Evolutionary conservation across 2,888 invertebrate genomes (phyloP).

Genomic region (Gandaritis pyraliata): DNA sequence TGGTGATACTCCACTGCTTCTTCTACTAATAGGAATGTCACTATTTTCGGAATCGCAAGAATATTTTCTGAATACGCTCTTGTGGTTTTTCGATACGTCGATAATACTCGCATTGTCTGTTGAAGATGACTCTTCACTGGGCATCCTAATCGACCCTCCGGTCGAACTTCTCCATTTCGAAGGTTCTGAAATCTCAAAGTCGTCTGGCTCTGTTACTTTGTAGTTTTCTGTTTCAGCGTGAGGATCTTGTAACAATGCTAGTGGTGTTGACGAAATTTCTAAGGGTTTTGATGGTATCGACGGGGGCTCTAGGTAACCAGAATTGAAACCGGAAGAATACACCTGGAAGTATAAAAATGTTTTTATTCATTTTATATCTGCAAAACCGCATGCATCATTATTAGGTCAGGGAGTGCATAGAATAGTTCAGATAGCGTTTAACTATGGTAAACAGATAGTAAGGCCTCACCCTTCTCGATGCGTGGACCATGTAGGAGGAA

Average conservation of each 20-base stretch:
- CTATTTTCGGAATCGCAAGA: conserved; percentile 71
- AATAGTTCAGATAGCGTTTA: not conserved
- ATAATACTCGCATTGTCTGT: conserved; percentile 77
- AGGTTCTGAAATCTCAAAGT: conserved; percentile 81
- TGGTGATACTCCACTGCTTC: conserved; percentile 62
- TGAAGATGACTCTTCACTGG: conserved; percentile 83
- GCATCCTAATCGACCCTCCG: conserved; percentile 87
- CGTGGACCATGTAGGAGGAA: conserved; percentile 75
- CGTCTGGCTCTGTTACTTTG: conserved; percentile 83
- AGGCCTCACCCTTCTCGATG: conserved; percentile 69
- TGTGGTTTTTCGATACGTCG: conserved; percentile 65
- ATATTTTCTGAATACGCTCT: conserved; percentile 63
- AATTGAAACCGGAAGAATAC: conserved; percentile 70
- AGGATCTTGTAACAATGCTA: conserved; percentile 64
- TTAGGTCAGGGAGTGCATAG: too few species aligned
- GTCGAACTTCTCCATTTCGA: conserved; percentile 88
- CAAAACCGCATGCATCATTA: too few species aligned
- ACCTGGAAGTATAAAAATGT: conserved; percentile 61
- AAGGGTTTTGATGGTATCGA: conserved; percentile 66
- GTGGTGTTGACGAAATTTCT: conserved; percentile 76
- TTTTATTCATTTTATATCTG: not conserved
- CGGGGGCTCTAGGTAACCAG: conserved; percentile 64
- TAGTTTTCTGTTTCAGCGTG: conserved; percentile 68
- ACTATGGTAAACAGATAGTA: not conserved
- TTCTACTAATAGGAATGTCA: conserved; percentile 59